Conservation (phyloP, 1,140 invertebrate species). For the Leptinotarsa lineolata region DNA sequence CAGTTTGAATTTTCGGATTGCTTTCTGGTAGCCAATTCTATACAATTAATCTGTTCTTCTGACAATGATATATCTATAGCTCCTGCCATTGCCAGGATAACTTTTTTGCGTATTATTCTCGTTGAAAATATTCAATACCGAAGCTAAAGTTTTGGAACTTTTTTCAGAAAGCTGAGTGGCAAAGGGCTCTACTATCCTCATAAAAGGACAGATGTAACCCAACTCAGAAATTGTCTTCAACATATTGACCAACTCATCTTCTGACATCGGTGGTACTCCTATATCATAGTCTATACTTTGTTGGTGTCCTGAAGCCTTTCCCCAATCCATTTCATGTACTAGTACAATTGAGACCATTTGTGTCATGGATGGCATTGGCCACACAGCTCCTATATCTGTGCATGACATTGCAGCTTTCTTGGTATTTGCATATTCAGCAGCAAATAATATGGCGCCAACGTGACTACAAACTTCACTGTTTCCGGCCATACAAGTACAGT, state of each 20-base stretch:
- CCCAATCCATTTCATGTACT: conserved; percentile 23
- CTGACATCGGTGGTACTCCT: background rate
- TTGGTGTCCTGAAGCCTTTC: background rate
- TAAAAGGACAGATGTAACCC: conserved; percentile 1
- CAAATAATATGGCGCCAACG: too few relatives aligned
- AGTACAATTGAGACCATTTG: conserved; percentile 4
- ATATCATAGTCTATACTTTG: background rate
- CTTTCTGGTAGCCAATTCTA: background rate
- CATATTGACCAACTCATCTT: conserved; percentile 3
- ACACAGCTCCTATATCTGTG: too few relatives aligned
- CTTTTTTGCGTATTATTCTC: conserved; percentile 8
- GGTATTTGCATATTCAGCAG: too few relatives aligned
- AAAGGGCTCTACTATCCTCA: conserved; percentile 23
- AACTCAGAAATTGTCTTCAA: conserved; percentile 6
- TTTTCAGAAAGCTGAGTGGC: conserved; percentile 7
- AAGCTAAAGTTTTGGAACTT: conserved; percentile 9
- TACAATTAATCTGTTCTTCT: conserved; percentile 12
- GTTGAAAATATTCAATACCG: conserved; percentile 4
- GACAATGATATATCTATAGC: conserved; percentile 1
- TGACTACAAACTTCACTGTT: too few relatives aligned
- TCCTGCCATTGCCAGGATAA: background rate
- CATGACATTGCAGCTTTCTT: too few relatives aligned
- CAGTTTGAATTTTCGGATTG: conserved; percentile 13
- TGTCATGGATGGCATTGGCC: too few relatives aligned
- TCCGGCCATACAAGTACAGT: too few relatives aligned